A percentile compares a stretch with the other conserved stretches of the same genome.
These are phyloP conservation scores for Drosophila asahinai DNA, from an alignment of 1,140 invertebrate species.

Conservation along the genomic window DNA sequence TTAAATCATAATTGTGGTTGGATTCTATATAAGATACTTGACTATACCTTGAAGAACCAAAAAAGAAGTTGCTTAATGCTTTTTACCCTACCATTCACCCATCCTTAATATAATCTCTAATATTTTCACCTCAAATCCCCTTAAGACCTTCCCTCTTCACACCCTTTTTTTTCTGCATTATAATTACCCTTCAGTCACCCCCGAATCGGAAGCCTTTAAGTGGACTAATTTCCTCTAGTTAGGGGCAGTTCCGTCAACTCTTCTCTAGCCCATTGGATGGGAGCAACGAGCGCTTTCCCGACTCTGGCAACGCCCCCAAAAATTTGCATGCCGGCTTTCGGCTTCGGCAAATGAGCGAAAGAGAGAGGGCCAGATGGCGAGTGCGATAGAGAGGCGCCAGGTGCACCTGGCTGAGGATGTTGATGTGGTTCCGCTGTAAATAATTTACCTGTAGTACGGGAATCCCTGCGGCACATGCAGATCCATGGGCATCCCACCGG, in stretches of 20 bases:
- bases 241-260: slow-evolving; percentile 10
- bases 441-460: slow-evolving; percentile 92
- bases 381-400: slow-evolving; percentile 6
- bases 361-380: background rate
- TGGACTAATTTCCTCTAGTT: slow-evolving; percentile 18
- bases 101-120: too few relatives aligned
- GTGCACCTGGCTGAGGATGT: slow-evolving; percentile 23
- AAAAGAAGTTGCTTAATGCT: background rate
- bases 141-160: background rate
- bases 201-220: slow-evolving; percentile 6
- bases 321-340: slow-evolving; percentile 35
- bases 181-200: background rate
- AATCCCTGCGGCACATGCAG: slow-evolving; percentile 94
- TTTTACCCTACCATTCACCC: too few relatives aligned
- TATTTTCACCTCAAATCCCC: background rate
- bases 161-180: background rate
- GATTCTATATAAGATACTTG: too few relatives aligned
- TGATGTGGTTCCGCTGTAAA: slow-evolving; percentile 1
- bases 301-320: slow-evolving; percentile 66
- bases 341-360: background rate
- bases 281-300: slow-evolving; percentile 13
- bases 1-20: too few relatives aligned
- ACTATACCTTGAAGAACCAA: background rate
- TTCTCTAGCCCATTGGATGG: slow-evolving; percentile 35
- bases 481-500: slow-evolving; percentile 91